These are phyloP conservation scores for Carassius gibelio DNA, from an alignment of 2,113 vertebrate genomes.

Conservation along the genomic window DNA sequence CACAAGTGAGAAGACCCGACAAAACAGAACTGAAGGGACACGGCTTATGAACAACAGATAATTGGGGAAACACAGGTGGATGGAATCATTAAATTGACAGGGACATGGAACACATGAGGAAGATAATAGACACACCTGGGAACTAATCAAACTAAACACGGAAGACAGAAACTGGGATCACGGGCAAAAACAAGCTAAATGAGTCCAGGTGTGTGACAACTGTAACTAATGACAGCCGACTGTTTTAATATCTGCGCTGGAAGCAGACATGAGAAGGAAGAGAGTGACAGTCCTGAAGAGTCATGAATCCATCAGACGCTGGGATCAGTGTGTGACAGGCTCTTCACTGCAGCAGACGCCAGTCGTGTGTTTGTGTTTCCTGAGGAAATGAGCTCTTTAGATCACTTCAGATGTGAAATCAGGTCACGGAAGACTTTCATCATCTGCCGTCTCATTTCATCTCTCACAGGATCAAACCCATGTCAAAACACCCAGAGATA, in stretches of 20 bases:
- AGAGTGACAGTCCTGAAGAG: neutral
- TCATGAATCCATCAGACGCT: neutral
- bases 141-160: no score
- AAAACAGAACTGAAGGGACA: no score
- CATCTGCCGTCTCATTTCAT: neutral
- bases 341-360: neutral
- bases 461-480: neutral
- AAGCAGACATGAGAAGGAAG: neutral
- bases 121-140: no score
- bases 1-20: no score
- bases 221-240: neutral
- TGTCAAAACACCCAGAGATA: conserved; percentile 8
- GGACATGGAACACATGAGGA: no score
- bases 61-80: no score
- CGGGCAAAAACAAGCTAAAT: no score
- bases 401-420: conserved; percentile 1
- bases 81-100: no score
- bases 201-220: no score
- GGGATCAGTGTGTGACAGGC: conserved; percentile 10
- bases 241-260: neutral
- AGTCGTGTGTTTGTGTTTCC: neutral
- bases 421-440: conserved; percentile 23
- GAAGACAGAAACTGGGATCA: no score
- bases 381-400: conserved; percentile 33
- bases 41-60: no score